Conservation (phyloP, 1,140 invertebrate genomes). For the Drosophila tropicalis region DNA sequence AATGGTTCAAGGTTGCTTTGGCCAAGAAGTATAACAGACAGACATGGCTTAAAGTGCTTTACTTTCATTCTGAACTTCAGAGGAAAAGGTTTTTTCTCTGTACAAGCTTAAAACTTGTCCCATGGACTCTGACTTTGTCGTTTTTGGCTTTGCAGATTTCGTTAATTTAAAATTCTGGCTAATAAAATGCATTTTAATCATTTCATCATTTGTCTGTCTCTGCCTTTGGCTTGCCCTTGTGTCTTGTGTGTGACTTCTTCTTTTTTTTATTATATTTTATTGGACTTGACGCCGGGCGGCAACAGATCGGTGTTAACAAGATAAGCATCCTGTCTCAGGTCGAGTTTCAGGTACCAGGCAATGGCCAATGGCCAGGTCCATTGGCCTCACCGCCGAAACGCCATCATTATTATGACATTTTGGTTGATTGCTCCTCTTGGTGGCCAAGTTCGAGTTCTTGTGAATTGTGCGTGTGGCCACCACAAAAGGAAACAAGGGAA, state of each 20-base stretch:
- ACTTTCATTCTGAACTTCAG: too few relatives aligned
- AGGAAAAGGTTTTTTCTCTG: background rate
- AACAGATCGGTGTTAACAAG: slow-evolving; percentile 70
- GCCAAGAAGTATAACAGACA: too few relatives aligned
- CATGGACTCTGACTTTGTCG: background rate
- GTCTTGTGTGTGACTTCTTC: slow-evolving; percentile 12
- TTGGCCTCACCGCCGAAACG: slow-evolving; percentile 45
- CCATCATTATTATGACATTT: slow-evolving; percentile 82
- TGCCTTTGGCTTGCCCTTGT: slow-evolving; percentile 1
- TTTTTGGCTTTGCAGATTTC: background rate
- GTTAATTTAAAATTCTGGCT: slow-evolving; percentile 46
- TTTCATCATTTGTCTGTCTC: slow-evolving; percentile 30
- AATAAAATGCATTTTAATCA: slow-evolving; percentile 70
- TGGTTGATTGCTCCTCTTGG: slow-evolving; percentile 64
- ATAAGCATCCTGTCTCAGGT: slow-evolving; percentile 68
- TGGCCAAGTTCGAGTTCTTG: slow-evolving; percentile 54
- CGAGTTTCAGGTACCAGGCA: slow-evolving; percentile 12
- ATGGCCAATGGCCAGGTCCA: slow-evolving; percentile 1
- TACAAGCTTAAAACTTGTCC: background rate
- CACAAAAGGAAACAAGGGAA: background rate
- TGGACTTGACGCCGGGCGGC: slow-evolving; percentile 43
- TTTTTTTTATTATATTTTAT: slow-evolving; percentile 15
- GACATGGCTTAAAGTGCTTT: too few relatives aligned
- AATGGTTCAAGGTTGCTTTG: background rate
- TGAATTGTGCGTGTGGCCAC: slow-evolving; percentile 76